Evolutionary conservation across 1,140 invertebrate genomes (phyloP).

Genomic region (Sinella curviseta): DNA sequence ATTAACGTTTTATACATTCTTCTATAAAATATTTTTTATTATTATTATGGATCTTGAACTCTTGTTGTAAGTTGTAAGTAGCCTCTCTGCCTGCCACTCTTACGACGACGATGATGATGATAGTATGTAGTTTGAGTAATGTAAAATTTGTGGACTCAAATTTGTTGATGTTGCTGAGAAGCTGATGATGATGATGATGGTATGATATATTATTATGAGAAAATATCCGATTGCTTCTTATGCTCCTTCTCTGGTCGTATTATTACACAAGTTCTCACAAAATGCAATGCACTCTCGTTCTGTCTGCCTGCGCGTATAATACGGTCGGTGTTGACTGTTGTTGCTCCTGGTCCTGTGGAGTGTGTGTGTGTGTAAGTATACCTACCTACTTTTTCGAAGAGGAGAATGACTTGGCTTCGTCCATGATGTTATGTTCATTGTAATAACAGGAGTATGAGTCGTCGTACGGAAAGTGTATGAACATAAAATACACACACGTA

Average conservation of each 20-base stretch:
- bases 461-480: not conserved
- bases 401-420: constrained; percentile 15
- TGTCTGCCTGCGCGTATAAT: too few species aligned
- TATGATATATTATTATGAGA: not conserved
- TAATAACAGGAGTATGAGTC: not conserved
- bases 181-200: not conserved
- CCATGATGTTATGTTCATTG: not conserved
- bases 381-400: not conserved
- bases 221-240: not conserved
- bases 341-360: not conserved
- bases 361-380: not conserved
- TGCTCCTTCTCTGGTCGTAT: too few species aligned
- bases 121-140: too few species aligned
- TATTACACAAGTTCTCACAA: not conserved
- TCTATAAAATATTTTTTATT: too few species aligned
- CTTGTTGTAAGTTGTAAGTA: too few species aligned
- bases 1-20: too few species aligned
- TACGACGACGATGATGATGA: too few species aligned
- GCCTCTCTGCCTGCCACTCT: too few species aligned
- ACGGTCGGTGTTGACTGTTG: not conserved
- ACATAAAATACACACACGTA: constrained; percentile 4
- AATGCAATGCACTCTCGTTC: not conserved
- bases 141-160: not conserved
- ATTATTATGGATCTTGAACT: too few species aligned
- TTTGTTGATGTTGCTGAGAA: not conserved